Conservation (phyloP, 2,113 vertebrate genomes). For the Gallinago paraguaiae region DNA sequence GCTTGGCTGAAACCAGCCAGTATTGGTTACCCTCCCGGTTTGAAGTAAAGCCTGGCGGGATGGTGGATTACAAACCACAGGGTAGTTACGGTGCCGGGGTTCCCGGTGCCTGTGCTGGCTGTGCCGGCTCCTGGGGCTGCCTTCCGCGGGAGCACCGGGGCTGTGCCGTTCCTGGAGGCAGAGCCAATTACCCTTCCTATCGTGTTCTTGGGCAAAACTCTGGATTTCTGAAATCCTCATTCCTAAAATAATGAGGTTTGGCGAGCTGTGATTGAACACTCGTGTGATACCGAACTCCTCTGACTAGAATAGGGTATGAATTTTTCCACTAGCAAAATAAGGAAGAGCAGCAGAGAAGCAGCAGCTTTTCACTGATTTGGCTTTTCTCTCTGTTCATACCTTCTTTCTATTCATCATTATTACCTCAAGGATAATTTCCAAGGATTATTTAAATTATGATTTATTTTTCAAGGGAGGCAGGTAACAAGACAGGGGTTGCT, state of each 20-base stretch:
- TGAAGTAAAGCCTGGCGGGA: neutral
- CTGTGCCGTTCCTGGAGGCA: neutral
- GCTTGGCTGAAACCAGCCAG: slow-evolving; percentile 12
- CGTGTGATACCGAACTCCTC: neutral
- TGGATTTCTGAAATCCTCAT: neutral
- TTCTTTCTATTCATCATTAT: neutral
- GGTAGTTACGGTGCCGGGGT: neutral
- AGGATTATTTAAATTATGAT: neutral
- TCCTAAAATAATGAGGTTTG: neutral
- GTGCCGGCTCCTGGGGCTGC: neutral
- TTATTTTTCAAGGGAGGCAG: neutral
- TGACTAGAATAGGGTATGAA: neutral
- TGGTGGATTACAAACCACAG: neutral
- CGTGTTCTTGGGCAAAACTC: neutral
- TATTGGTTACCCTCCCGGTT: neutral
- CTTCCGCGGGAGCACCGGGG: neutral
- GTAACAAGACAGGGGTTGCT: neutral
- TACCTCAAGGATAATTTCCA: neutral
- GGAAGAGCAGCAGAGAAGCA: neutral
- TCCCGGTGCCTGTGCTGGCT: neutral
- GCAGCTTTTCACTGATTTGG: neutral
- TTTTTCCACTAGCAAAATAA: neutral
- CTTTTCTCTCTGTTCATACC: neutral
- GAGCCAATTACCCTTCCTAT: fast-evolving
- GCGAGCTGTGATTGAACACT: neutral